Conservation (phyloP, 2,888 invertebrate genomes). For the Polydrusus cervinus region DNA sequence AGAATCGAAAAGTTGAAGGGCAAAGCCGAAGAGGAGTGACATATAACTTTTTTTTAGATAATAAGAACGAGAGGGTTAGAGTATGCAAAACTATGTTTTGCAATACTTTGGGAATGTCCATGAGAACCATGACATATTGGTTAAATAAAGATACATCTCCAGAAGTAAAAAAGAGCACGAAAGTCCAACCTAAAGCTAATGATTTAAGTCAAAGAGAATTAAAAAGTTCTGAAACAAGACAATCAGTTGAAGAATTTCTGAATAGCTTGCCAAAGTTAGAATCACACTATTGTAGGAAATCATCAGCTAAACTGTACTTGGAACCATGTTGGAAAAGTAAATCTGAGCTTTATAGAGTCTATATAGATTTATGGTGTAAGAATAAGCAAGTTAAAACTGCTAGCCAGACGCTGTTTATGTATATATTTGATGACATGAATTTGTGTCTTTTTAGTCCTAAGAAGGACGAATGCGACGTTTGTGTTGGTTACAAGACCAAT, state of each 20-base stretch:
- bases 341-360: constrained; percentile 27
- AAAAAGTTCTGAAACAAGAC: constrained; percentile 35
- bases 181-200: constrained; percentile 11
- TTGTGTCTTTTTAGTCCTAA: too few species aligned
- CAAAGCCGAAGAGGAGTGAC: too few species aligned
- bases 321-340: constrained; percentile 34
- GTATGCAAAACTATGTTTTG: constrained; percentile 43
- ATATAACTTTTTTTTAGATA: constrained; percentile 29
- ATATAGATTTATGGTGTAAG: constrained; percentile 17
- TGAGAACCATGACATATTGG: constrained; percentile 37
- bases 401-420: too few species aligned
- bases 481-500: background rate
- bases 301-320: constrained; percentile 17
- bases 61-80: constrained; percentile 28
- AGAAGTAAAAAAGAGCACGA: background rate
- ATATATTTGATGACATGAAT: too few species aligned
- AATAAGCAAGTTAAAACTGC: background rate
- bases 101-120: constrained; percentile 29
- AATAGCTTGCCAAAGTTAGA: too few species aligned
- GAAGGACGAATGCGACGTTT: too few species aligned
- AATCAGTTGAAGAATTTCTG: constrained; percentile 21
- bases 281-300: constrained; percentile 42
- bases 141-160: background rate
- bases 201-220: constrained; percentile 31
- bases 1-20: too few species aligned